A percentile compares a stretch with the other conserved stretches of the same genome.
phyloP scores from a whole-genome alignment of 2,888 invertebrate species.

The Rhagophthalmus giganteus region DNA sequence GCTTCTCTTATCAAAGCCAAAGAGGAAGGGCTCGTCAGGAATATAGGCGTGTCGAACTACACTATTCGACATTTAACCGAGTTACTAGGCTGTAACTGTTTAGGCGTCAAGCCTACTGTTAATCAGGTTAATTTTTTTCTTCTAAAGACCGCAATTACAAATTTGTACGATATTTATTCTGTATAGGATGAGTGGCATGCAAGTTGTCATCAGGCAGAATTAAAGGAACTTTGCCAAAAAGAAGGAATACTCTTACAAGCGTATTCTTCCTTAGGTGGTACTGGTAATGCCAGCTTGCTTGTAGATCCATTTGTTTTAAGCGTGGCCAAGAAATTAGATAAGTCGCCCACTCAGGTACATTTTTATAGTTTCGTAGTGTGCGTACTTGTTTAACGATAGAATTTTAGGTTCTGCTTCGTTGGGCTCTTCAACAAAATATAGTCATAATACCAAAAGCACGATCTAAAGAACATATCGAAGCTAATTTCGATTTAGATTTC shows the following conservation, averaged over 20 bases:
- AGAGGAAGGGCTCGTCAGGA: slow-evolving; percentile 62
- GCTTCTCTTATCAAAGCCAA: slow-evolving; percentile 65
- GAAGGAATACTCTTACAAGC: slow-evolving; percentile 76
- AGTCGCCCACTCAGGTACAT: slow-evolving; percentile 62
- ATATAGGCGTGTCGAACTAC: slow-evolving; percentile 85
- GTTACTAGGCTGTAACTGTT: slow-evolving; percentile 58
- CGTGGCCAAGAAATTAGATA: slow-evolving; percentile 63
- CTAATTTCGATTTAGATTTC: slow-evolving; percentile 65
- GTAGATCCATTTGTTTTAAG: slow-evolving; percentile 61
- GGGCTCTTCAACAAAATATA: slow-evolving; percentile 75
- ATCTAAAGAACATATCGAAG: slow-evolving; percentile 59
- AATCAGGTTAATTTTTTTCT: slow-evolving; percentile 73
- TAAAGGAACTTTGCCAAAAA: slow-evolving; percentile 65
- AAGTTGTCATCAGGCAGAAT: slow-evolving; percentile 65
- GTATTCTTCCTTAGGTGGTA: slow-evolving; percentile 75
- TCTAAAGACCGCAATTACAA: no score
- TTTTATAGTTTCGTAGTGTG: not conserved
- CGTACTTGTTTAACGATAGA: not conserved
- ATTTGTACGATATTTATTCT: no score
- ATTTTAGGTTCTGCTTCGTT: slow-evolving; percentile 64
- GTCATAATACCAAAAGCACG: slow-evolving; percentile 70
- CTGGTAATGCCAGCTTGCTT: slow-evolving; percentile 58
- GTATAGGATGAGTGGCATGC: slow-evolving; percentile 81
- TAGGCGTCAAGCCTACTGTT: slow-evolving; percentile 66
- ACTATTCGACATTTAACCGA: slow-evolving; percentile 69